Evolutionary conservation across 2,113 vertebrate species (phyloP).

Genomic region (Amphilophus citrinellus): DNA sequence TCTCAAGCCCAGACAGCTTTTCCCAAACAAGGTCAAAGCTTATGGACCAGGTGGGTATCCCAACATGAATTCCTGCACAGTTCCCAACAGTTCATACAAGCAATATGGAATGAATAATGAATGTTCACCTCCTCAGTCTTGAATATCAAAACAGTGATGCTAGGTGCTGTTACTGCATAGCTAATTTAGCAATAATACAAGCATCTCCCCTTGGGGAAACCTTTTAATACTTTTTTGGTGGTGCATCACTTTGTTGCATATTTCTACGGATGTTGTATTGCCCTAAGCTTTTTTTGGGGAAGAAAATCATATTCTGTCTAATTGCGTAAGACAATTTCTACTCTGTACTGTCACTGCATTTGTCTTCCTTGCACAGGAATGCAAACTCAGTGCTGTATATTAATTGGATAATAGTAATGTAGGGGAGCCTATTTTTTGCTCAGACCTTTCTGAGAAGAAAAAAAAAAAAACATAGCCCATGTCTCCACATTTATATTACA

Average conservation of each 20-base stretch:
- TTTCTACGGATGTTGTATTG: background rate
- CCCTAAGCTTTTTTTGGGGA: background rate
- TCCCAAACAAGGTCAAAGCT: conserved; percentile 89
- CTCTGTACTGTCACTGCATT: background rate
- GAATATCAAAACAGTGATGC: conserved; percentile 12
- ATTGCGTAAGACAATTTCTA: background rate
- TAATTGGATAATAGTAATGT: background rate
- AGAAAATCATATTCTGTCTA: background rate
- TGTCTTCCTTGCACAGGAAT: background rate
- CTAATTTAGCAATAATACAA: background rate
- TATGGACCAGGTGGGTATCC: conserved; percentile 88
- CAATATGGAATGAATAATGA: conserved; percentile 7
- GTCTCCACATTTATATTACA: conserved; percentile 51
- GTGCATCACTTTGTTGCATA: background rate
- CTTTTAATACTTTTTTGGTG: background rate
- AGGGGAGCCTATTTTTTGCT: background rate
- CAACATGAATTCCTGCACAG: background rate
- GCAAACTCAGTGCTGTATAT: background rate
- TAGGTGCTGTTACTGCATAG: background rate
- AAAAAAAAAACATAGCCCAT: background rate
- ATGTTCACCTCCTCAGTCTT: background rate
- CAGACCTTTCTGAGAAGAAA: background rate
- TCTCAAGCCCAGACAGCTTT: conserved; percentile 85
- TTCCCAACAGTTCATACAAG: background rate
- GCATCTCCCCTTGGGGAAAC: background rate